phyloP scores from a whole-genome alignment of 2,797 vertebrate species.

The Mormyrus hasselquistii region DNA sequence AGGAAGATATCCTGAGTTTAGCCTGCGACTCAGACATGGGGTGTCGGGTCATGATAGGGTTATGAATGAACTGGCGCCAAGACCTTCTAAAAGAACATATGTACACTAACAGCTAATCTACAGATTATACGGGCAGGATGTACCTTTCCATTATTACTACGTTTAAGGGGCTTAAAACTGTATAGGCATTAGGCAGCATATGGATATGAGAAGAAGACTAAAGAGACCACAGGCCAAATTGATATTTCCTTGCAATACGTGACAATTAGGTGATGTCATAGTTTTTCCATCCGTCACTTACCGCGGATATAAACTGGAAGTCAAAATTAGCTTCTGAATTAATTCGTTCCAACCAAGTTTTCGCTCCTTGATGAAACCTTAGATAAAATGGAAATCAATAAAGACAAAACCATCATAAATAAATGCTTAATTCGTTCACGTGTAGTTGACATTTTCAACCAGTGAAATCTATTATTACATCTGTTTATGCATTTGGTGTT shows the following conservation, averaged over 20 bases:
- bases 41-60: neutral
- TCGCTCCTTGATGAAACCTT: slow-evolving; percentile 29
- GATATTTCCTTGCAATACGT: neutral
- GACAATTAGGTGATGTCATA: neutral
- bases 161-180: neutral
- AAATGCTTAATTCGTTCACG: too few species aligned
- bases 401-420: neutral
- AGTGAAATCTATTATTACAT: neutral
- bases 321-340: slow-evolving; percentile 23
- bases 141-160: neutral
- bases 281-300: slow-evolving; percentile 18
- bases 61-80: neutral
- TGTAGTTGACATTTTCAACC: neutral
- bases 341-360: slow-evolving; percentile 29
- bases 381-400: neutral
- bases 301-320: slow-evolving; percentile 21
- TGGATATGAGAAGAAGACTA: neutral
- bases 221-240: neutral
- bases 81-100: neutral
- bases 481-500: neutral
- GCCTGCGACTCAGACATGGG: neutral
- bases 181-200: neutral
- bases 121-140: slow-evolving; percentile 1
- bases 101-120: neutral
- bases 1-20: neutral